A percentile compares a stretch with the other conserved stretches of the same genome.
phyloP scores from a whole-genome alignment of 2,888 invertebrate genomes.

The Xestia ashworthii region DNA sequence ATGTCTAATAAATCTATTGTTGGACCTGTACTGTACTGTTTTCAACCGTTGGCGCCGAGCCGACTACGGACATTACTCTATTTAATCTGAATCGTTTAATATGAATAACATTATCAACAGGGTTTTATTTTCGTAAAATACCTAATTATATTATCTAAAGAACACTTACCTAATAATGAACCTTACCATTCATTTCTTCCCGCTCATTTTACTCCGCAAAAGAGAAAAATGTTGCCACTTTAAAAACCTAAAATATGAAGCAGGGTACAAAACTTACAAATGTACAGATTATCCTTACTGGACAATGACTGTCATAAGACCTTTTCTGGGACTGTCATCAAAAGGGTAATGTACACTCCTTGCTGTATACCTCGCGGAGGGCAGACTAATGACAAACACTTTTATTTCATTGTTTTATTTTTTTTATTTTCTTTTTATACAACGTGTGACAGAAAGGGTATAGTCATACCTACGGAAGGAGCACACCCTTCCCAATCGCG shows the following conservation, averaged over 20 bases:
- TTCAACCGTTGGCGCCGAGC: background rate
- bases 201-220: background rate
- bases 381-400: background rate
- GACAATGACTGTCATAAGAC: background rate
- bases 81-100: background rate
- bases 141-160: background rate
- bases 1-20: background rate
- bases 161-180: background rate
- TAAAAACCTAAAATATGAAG: background rate
- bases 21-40: background rate
- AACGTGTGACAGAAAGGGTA: no score
- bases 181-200: background rate
- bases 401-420: background rate
- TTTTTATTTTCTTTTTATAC: no score
- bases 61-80: background rate
- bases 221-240: background rate
- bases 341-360: conserved; percentile 2
- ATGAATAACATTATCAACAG: background rate
- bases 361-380: background rate
- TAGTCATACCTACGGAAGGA: no score
- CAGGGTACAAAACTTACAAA: background rate
- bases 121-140: background rate
- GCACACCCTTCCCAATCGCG: no score
- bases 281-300: background rate
- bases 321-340: conserved; percentile 1